A percentile compares a stretch with the other conserved stretches of the same genome.
phyloP scores from a whole-genome alignment of 23 tunicate genomes.

The Oikopleura dioica region DNA sequence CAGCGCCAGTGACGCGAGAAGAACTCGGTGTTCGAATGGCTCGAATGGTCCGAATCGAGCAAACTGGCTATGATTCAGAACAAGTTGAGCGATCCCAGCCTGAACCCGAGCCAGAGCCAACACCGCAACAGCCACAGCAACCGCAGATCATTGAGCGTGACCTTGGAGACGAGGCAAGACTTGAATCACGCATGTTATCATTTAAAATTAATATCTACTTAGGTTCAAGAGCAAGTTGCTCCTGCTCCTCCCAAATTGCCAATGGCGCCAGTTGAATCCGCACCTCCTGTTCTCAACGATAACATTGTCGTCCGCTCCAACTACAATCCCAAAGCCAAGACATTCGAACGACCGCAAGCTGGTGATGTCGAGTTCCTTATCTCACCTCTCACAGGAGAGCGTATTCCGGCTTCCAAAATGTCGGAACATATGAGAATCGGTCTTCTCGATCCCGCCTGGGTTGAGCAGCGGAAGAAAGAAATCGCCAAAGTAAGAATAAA shows the following conservation, averaged over 20 bases:
- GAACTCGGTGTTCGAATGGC: slow-evolving; percentile 61
- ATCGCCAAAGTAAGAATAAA: slow-evolving; percentile 20
- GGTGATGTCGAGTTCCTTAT: slow-evolving; percentile 40
- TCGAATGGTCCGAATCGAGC: slow-evolving; percentile 67
- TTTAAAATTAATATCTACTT: no score
- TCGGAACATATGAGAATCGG: slow-evolving; percentile 83
- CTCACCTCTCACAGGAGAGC: slow-evolving; percentile 77
- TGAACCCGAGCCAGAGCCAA: no score
- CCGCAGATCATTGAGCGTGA: no score
- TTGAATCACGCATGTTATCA: no score
- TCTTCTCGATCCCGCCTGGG: slow-evolving; percentile 83
- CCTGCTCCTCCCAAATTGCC: slow-evolving; percentile 38
- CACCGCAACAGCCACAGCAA: no score
- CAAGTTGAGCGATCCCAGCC: no score
- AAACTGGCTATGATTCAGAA: slow-evolving; percentile 40
- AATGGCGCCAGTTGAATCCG: slow-evolving; percentile 18
- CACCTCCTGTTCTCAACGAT: no score
- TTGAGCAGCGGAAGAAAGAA: slow-evolving; percentile 43
- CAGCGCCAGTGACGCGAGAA: slow-evolving; percentile 39
- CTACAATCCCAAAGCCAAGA: slow-evolving; percentile 53
- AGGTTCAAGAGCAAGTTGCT: no score
- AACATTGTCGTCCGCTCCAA: slow-evolving; percentile 33
- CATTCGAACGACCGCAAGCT: no score
- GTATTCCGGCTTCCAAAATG: slow-evolving; percentile 38
- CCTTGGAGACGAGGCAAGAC: no score